phyloP scores from a whole-genome alignment of 2,888 invertebrate genomes.

The Amblyjoppa fuscipennis region DNA sequence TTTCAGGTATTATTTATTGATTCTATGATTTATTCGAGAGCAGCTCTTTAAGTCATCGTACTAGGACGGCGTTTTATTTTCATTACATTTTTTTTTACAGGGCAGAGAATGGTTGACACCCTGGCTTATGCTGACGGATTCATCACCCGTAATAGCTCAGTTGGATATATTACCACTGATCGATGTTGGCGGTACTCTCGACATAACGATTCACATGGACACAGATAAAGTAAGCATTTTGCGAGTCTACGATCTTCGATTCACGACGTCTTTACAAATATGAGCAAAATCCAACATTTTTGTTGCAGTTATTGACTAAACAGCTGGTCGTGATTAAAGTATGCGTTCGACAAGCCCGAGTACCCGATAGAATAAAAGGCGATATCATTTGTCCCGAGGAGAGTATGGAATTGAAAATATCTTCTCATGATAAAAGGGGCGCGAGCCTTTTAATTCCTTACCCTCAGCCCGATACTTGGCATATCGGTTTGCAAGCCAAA shows the following conservation, averaged over 20 bases:
- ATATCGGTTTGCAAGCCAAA: slow-evolving; percentile 83
- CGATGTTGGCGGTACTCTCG: slow-evolving; percentile 86
- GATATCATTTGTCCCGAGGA: slow-evolving; percentile 77
- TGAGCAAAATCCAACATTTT: background rate
- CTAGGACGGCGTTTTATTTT: background rate
- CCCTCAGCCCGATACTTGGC: slow-evolving; percentile 85
- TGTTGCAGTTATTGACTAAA: slow-evolving; percentile 73
- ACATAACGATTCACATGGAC: slow-evolving; percentile 83
- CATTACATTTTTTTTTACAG: slow-evolving; percentile 72
- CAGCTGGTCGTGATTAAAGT: slow-evolving; percentile 78
- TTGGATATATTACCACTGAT: slow-evolving; percentile 85
- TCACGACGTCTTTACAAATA: background rate
- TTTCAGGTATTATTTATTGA: slow-evolving; percentile 81
- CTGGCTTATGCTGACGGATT: slow-evolving; percentile 84
- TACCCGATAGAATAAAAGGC: slow-evolving; percentile 77
- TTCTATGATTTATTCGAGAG: background rate
- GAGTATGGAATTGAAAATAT: slow-evolving; percentile 76
- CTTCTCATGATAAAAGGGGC: slow-evolving; percentile 74
- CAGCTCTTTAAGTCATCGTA: background rate
- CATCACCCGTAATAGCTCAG: slow-evolving; percentile 82
- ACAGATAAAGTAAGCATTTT: slow-evolving; percentile 80
- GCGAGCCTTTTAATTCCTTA: slow-evolving; percentile 84
- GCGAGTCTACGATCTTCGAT: background rate
- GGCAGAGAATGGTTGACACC: slow-evolving; percentile 85
- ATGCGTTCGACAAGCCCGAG: slow-evolving; percentile 81